Evolutionary conservation across 2,113 vertebrate genomes (phyloP), one percentile per base, ranked within the genome.

Genomic region (Halichoeres trimaculatus): DNA sequence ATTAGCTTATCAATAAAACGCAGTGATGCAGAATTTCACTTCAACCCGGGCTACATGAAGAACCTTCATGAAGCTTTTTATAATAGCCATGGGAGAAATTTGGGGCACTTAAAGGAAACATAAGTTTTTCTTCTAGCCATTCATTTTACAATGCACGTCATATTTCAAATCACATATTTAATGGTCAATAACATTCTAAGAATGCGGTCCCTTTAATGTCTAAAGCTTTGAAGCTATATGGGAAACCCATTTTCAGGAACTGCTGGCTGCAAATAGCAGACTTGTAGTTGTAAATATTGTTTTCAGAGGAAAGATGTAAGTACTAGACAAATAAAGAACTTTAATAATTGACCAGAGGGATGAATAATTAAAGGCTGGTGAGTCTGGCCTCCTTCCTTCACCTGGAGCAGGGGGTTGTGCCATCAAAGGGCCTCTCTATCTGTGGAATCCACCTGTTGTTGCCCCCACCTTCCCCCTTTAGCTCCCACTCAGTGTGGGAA

Each of bases 401-500:
- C 30, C 58, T 50, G 34, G 2, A 60, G 58, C 56, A 19, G 55
- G 56, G 55, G 61, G 45, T 47, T 69, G 45, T 53, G 47, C 40
- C 35, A 48, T 85, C 36, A 81, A 74, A 65, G 63, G 43, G 20
- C 10, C 47, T 22, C 4, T 81, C 36, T 70, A 13, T 50, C 1
- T 23, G 55, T 68, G 54, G 75, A 79, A 85, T 88, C 71, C 74
- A 78, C 80, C 78, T 76, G 74, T 47, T 45, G 8, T 14, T 5
- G 0, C 41, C 12, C 30, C 53, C 13, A 9, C 22, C 10, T 41
- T 17, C 16, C n/a, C n/a, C 19, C 10, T 5, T n/a, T 3, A 48
- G 19, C 50, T n/a, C 26, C 14, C 66, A 53, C 50, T 47, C 48
- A 68, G 40, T 77, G 78, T 85, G 81, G 78, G 85, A 83, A 87